Evolutionary conservation across 2,797 vertebrate species (phyloP), one percentile per base, ranked within the genome.

Genomic region (Lates japonicus): DNA sequence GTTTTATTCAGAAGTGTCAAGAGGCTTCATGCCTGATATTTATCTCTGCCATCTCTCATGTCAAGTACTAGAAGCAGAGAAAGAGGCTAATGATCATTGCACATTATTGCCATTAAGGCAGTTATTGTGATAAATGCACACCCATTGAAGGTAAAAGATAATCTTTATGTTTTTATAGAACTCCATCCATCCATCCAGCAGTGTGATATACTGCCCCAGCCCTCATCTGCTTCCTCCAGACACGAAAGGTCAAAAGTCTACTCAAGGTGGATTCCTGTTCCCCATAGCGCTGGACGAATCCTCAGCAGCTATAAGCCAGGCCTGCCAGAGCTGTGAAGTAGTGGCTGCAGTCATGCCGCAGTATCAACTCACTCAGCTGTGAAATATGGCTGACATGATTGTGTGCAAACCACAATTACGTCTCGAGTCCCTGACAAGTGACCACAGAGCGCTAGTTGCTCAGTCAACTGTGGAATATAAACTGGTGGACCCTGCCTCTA

Each of bases 311-410:
- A 11, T 31, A 37, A 68, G 41, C 20, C 35, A 2, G 25, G 33
- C 19, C 68, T 51, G 31, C 41, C 54, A 52, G 69, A 63, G 66
- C 78, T 51, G 73, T 52, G 65, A 72, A 78, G 64, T 16, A 31
- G 49, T 7, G 68, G 72, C 73, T 64, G 74, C 16, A 83, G 79
- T 84, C 69, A n/a, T 42, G 75, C 81, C 0, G 80, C 81, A 75
- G 78, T 80, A 87, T 90, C 83, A 83, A 61, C 83, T 88, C 91
- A 78, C 78, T 93, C 82, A 78, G 76, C 89, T 87, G 90, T 91
- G 83, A 92, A 90, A 91, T 88, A 81, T 72, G 81, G 78, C 87
- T 74, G 88, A 88, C 88, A 82, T 74, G 78, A 86, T 79, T 87
- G 82, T 90, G 90, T 67, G 79, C 72, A 88, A 85, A 91, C 87